phyloP scores from a whole-genome alignment of 2,888 invertebrate species.

The Orthonychiurus folsomi region DNA sequence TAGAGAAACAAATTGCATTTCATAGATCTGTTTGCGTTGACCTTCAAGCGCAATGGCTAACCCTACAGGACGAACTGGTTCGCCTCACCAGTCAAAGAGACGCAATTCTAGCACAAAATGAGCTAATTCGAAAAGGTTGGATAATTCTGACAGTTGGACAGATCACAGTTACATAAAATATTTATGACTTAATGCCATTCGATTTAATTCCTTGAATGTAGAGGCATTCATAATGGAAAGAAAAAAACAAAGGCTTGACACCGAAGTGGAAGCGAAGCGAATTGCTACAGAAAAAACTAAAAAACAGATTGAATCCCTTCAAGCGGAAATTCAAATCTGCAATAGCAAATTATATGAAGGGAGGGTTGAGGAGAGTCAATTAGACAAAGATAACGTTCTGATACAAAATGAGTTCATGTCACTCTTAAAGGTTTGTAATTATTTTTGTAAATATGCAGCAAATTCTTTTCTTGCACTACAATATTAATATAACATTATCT shows the following conservation, averaged over 20 bases:
- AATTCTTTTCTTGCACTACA: not conserved
- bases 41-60: slow-evolving; percentile 65
- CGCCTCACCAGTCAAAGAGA: slow-evolving; percentile 60
- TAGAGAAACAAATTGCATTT: slow-evolving; percentile 58
- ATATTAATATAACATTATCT: not conserved
- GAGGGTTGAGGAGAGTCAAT: slow-evolving; percentile 48
- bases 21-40: slow-evolving; percentile 55
- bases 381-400: slow-evolving; percentile 52
- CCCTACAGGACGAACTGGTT: slow-evolving; percentile 64
- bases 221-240: slow-evolving; percentile 59
- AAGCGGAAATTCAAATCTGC: slow-evolving; percentile 54
- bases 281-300: slow-evolving; percentile 53
- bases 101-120: slow-evolving; percentile 58
- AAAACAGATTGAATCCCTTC: slow-evolving; percentile 53
- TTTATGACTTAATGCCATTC: too few species aligned
- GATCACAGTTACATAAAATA: not conserved
- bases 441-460: not conserved
- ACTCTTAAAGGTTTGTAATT: slow-evolving; percentile 48
- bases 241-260: slow-evolving; percentile 61
- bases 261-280: slow-evolving; percentile 53
- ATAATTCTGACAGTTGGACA: slow-evolving; percentile 15
- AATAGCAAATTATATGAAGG: slow-evolving; percentile 53
- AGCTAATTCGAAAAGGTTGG: slow-evolving; percentile 62
- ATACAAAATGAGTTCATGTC: slow-evolving; percentile 49
- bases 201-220: slow-evolving; percentile 32